phyloP scores from a whole-genome alignment of 2,113 vertebrate species.

The Neogobius melanostomus region DNA sequence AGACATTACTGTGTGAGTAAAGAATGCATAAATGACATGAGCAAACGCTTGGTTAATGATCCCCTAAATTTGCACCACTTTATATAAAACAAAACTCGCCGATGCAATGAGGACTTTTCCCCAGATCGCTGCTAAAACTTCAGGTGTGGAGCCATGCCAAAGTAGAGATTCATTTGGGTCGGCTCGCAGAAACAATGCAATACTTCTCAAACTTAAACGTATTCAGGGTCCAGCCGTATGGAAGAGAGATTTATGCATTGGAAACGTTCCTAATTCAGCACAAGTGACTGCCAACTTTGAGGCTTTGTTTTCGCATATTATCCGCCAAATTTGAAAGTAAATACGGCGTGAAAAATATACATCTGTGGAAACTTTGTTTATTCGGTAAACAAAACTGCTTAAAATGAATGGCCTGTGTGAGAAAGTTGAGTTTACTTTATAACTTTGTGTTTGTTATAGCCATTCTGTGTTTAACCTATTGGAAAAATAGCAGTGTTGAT shows the following conservation, averaged over 20 bases:
- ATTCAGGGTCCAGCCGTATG: conserved; percentile 3
- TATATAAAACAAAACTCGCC: conserved; percentile 12
- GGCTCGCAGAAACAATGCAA: conserved; percentile 18
- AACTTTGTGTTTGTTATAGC: too few species aligned
- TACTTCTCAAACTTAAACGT: conserved; percentile 15
- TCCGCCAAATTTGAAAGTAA: not conserved
- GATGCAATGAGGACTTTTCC: conserved; percentile 6
- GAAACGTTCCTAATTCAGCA: not conserved
- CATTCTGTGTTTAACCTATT: too few species aligned
- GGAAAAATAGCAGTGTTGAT: too few species aligned
- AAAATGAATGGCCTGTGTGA: too few species aligned
- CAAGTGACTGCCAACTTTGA: not conserved
- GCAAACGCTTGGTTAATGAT: too few species aligned
- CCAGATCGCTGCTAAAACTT: conserved; percentile 11
- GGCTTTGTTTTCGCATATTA: not conserved
- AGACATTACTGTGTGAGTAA: too few species aligned
- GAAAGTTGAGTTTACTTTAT: too few species aligned
- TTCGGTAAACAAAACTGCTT: too few species aligned
- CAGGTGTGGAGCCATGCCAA: not conserved
- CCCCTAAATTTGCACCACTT: not conserved
- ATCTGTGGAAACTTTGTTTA: too few species aligned
- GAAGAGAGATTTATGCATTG: conserved; percentile 1
- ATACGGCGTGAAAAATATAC: too few species aligned
- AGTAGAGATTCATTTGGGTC: conserved; percentile 9
- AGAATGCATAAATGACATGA: too few species aligned